A percentile compares a stretch with the other conserved stretches of the same genome.
These are phyloP conservation scores for Danionella cerebrum DNA, from an alignment of 2,113 vertebrate genomes.

Conservation along the genomic window DNA sequence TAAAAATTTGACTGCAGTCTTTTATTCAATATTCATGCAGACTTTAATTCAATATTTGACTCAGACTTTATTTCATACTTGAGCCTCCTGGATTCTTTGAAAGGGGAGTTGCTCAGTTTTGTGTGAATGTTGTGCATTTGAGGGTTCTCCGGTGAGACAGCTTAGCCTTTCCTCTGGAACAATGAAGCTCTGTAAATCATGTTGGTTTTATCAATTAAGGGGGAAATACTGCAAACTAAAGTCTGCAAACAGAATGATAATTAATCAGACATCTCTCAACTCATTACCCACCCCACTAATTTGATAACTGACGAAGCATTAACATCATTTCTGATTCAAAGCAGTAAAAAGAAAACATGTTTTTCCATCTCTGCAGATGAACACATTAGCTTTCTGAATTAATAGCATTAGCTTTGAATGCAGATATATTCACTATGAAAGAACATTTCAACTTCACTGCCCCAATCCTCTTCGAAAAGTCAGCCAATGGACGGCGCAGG, in stretches of 20 bases:
- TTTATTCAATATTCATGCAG: too few relatives aligned
- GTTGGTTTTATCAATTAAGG: conserved; percentile 39
- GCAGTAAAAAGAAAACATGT: background rate
- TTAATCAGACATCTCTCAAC: conserved; percentile 10
- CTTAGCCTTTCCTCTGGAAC: conserved; percentile 18
- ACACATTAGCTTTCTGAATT: background rate
- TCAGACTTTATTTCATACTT: too few relatives aligned
- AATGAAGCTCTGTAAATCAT: conserved; percentile 40
- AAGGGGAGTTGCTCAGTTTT: too few relatives aligned
- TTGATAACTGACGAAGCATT: conserved; percentile 42
- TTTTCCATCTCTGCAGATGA: background rate
- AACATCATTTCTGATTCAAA: conserved; percentile 17
- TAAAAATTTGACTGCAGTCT: too few relatives aligned
- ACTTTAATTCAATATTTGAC: too few relatives aligned
- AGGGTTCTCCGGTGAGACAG: conserved; percentile 28
- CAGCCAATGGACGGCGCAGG: background rate
- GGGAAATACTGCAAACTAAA: conserved; percentile 26
- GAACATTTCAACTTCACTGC: background rate
- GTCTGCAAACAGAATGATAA: conserved; percentile 26
- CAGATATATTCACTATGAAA: background rate
- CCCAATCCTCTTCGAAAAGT: background rate
- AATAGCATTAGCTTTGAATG: background rate
- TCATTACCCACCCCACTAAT: conserved; percentile 28
- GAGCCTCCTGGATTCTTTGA: too few relatives aligned
- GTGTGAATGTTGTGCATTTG: background rate